Conservation (phyloP, 1,140 invertebrate genomes). For the Drosophila nigromelanica region DNA sequence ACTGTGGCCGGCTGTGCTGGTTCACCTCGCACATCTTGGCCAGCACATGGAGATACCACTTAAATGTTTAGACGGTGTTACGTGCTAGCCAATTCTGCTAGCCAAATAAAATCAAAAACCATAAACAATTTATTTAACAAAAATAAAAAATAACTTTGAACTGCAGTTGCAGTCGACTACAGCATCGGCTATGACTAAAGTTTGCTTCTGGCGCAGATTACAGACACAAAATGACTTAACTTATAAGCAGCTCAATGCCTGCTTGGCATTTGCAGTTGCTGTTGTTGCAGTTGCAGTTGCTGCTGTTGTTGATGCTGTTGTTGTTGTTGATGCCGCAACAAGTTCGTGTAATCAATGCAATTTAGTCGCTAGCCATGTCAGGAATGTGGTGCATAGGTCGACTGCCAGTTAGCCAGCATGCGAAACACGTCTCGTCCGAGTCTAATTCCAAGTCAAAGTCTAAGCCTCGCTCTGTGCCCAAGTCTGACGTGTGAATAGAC, state of each 20-base stretch:
- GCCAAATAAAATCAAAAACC: constrained; percentile 73
- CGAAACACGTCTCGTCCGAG: constrained; percentile 52
- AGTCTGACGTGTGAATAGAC: constrained; percentile 48
- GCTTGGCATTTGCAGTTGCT: constrained; percentile 65
- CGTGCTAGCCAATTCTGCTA: constrained; percentile 1
- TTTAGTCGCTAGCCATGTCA: constrained; percentile 63
- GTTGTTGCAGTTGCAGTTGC: constrained; percentile 24
- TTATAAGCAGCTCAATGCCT: constrained; percentile 54
- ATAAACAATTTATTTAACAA: constrained; percentile 75
- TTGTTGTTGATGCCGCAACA: constrained; percentile 44
- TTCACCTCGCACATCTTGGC: constrained; percentile 67
- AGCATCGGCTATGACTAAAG: constrained; percentile 23
- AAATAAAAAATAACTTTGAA: constrained; percentile 64
- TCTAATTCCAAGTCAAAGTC: constrained; percentile 12
- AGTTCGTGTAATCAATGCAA: constrained; percentile 73
- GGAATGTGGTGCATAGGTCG: constrained; percentile 69
- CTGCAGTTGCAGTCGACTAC: constrained; percentile 29
- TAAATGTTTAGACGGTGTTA: constrained; percentile 28
- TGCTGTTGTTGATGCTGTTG: constrained; percentile 13
- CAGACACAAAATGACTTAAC: constrained; percentile 75
- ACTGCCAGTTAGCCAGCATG: constrained; percentile 29
- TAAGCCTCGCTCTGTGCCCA: no score
- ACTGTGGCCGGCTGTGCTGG: constrained; percentile 27
- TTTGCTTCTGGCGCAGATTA: constrained; percentile 38
- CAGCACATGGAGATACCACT: constrained; percentile 14